Evolutionary conservation across 1,140 invertebrate species (phyloP), one percentile per base, ranked within the genome.

Genomic region (Anastatus disparis): DNA sequence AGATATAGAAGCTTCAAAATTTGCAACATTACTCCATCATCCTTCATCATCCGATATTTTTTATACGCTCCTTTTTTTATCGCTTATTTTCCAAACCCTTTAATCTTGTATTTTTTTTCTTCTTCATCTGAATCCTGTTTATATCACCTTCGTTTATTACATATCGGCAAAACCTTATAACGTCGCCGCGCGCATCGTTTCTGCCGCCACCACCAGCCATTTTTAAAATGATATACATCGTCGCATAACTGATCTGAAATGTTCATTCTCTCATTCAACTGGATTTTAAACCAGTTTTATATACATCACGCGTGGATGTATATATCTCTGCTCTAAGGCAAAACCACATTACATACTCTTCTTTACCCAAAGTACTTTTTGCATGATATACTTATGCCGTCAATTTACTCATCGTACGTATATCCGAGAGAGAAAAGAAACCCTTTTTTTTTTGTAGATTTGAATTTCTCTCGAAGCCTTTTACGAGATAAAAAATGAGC

Each of bases 361-460:
- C n/a, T n/a, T n/a, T n/a, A n/a, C n/a, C n/a, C n/a, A n/a, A 77
- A 79, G 76, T 77, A 75, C 76, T 70, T 56, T 9, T 46, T 35
- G 44, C 46, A 10, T 56, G 63, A 70, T 74, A 70, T 74, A 73
- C 75, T 78, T 74, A 65, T 64, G 53, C 46, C 46, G 70, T 50
- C 69, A 78, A 79, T 78, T 79, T 79, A 79, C 77, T 58, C n/a
- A n/a, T n/a, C n/a, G n/a, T n/a, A n/a, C 75, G 15, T 6, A 35
- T 4, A 6, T 35, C 31, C 42, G 42, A 13, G 46, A 50, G 46
- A 50, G 46, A 20, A 22, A n/a, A 7, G 42, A 13, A 15, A 44
- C 3, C 7, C 12, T 17, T 44, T n/a, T n/a, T n/a, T n/a, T n/a
- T n/a, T n/a, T n/a, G n/a, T n/a, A 44, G 42, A 44, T 17, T 44